Conservation (phyloP, 2,888 invertebrate genomes). For the Tuta absoluta region DNA sequence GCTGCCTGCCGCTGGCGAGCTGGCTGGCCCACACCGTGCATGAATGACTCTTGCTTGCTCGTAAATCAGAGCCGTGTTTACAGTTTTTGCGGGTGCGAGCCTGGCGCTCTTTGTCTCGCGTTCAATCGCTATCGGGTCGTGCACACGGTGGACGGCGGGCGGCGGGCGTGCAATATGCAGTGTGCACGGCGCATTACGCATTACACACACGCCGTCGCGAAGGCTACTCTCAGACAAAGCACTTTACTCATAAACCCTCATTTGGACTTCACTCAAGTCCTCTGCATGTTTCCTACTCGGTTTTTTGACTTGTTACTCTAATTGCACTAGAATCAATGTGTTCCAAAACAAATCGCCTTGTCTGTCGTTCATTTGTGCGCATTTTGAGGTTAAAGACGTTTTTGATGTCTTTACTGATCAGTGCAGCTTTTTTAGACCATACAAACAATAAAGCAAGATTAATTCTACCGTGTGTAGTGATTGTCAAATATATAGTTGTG, state of each 20-base stretch:
- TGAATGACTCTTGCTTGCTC: slow-evolving; percentile 62
- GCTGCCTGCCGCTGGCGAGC: slow-evolving; percentile 34
- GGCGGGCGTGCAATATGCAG: slow-evolving; percentile 42
- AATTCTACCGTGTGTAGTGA: slow-evolving; percentile 10
- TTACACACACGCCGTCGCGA: slow-evolving; percentile 53
- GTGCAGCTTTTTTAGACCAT: slow-evolving; percentile 19
- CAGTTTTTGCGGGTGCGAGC: slow-evolving; percentile 71
- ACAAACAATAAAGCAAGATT: neutral
- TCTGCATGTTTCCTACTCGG: neutral
- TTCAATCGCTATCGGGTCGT: slow-evolving; percentile 46
- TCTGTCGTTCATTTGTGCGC: slow-evolving; percentile 62
- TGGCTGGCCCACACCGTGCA: slow-evolving; percentile 48
- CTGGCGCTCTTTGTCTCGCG: slow-evolving; percentile 68
- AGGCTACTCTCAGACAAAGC: slow-evolving; percentile 80
- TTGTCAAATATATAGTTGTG: neutral
- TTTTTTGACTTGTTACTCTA: neutral
- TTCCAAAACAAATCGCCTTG: slow-evolving; percentile 72
- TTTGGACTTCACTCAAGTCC: neutral
- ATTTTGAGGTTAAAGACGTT: slow-evolving; percentile 73
- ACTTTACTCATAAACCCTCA: slow-evolving; percentile 60
- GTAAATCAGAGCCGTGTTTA: slow-evolving; percentile 75
- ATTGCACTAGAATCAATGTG: slow-evolving; percentile 34
- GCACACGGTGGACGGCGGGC: slow-evolving; percentile 55
- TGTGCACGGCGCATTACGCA: slow-evolving; percentile 58
- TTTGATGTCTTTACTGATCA: slow-evolving; percentile 50